Conservation (phyloP, 2,797 vertebrate species). For the Pyrrhura leucotis region DNA sequence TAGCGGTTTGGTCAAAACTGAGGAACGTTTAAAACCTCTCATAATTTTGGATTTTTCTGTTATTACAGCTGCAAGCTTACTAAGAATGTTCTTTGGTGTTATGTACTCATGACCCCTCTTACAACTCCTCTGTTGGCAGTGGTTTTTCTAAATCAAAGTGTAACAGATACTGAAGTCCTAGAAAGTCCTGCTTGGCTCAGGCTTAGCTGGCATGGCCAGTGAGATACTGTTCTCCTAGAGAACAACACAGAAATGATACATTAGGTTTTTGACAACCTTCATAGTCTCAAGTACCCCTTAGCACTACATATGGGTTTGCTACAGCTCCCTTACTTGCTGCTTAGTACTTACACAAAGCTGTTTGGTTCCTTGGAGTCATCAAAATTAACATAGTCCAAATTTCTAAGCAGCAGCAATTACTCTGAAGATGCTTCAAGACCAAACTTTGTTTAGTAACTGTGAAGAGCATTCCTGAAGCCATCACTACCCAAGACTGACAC, state of each 20-base stretch:
- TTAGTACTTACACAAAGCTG: not conserved
- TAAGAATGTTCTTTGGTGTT: not conserved
- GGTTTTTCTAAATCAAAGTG: not conserved
- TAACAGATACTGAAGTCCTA: not conserved
- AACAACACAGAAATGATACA: not conserved
- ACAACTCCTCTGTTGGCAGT: not conserved
- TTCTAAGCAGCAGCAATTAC: not conserved
- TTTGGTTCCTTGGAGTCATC: not conserved
- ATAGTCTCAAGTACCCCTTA: not conserved
- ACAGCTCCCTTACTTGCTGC: not conserved
- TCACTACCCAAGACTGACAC: not conserved
- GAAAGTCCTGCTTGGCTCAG: not conserved
- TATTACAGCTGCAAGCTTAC: not conserved
- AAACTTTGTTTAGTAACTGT: not conserved
- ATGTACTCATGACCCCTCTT: not conserved
- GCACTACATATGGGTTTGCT: not conserved
- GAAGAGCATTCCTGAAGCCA: not conserved
- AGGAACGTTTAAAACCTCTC: not conserved
- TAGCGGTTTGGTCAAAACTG: not conserved
- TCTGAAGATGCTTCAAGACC: not conserved
- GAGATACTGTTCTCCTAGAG: not conserved
- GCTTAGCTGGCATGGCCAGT: not conserved
- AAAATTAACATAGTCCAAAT: not conserved
- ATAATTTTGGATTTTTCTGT: not conserved
- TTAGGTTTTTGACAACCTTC: not conserved